phyloP scores from a whole-genome alignment of 2,888 invertebrate genomes.

The Aradus depressus region DNA sequence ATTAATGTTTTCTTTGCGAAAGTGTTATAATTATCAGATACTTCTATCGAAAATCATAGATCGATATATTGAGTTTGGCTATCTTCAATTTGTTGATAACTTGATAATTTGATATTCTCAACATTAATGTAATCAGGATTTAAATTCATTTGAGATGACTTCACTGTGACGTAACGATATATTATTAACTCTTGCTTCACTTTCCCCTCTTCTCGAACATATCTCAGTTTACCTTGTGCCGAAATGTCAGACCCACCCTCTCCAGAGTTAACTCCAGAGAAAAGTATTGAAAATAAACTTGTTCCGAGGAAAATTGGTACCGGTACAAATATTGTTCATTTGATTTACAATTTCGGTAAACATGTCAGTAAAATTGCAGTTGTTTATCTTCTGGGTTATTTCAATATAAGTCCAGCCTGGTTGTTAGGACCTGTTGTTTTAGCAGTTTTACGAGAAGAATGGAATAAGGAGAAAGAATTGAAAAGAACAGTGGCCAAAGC shows the following conservation, averaged over 20 bases:
- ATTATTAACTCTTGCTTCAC: constrained; percentile 2
- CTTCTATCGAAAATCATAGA: too few species aligned
- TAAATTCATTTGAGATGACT: too few species aligned
- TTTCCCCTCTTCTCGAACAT: constrained; percentile 4
- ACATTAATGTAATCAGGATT: too few species aligned
- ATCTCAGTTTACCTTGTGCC: background rate
- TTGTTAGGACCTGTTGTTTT: constrained; percentile 68
- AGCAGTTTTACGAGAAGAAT: constrained; percentile 67
- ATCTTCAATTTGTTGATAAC: too few species aligned
- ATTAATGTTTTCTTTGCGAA: too few species aligned
- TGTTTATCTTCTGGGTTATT: constrained; percentile 69
- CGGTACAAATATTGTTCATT: constrained; percentile 44
- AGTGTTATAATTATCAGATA: too few species aligned
- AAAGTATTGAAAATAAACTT: background rate
- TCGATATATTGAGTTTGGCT: too few species aligned
- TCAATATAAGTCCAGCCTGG: constrained; percentile 85
- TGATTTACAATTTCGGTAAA: constrained; percentile 52
- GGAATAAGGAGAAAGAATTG: constrained; percentile 60
- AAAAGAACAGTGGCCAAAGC: constrained; percentile 65
- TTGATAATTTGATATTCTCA: too few species aligned
- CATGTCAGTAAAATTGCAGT: constrained; percentile 61
- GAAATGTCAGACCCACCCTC: constrained; percentile 5
- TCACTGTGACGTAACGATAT: constrained; percentile 5
- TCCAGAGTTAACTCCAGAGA: background rate
- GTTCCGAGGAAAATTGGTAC: constrained; percentile 28